Conservation (phyloP, 2,797 vertebrate species). For the Myoxocephalus aenaeus region DNA sequence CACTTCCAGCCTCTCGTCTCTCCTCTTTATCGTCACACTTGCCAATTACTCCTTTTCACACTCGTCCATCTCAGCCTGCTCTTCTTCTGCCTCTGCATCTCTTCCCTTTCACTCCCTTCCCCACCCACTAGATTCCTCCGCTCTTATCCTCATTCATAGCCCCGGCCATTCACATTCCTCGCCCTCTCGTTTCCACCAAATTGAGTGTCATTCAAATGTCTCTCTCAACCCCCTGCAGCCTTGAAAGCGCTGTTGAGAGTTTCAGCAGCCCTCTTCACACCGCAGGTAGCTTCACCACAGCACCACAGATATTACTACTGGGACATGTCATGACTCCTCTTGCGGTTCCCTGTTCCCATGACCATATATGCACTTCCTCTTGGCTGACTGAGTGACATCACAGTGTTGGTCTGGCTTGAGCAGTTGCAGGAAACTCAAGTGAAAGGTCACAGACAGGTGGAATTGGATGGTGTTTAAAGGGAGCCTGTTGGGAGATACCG, state of each 20-base stretch:
- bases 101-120: conserved; percentile 50
- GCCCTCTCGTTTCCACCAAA: conserved; percentile 54
- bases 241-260: conserved; percentile 37
- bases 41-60: conserved; percentile 76
- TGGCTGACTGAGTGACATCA: conserved; percentile 51
- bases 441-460: conserved; percentile 49
- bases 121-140: conserved; percentile 57
- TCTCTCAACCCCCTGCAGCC: conserved; percentile 52
- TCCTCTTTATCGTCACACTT: conserved; percentile 58
- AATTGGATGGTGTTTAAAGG: conserved; percentile 32
- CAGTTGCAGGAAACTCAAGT: conserved; percentile 17
- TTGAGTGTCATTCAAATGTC: conserved; percentile 66
- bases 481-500: conserved; percentile 27
- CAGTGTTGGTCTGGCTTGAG: conserved; percentile 31
- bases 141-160: conserved; percentile 60
- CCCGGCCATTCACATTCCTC: conserved; percentile 49
- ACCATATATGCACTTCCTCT: conserved; percentile 70
- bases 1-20: conserved; percentile 61
- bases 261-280: conserved; percentile 38
- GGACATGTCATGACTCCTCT: conserved; percentile 35
- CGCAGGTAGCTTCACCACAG: conserved; percentile 43
- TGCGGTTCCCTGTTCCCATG: conserved; percentile 43
- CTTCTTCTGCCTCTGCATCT: conserved; percentile 47
- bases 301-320: conserved; percentile 33
- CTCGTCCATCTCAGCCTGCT: conserved; percentile 59